These are phyloP conservation scores for Callipepla californica DNA, from an alignment of 2,113 vertebrate genomes.

Conservation along the genomic window DNA sequence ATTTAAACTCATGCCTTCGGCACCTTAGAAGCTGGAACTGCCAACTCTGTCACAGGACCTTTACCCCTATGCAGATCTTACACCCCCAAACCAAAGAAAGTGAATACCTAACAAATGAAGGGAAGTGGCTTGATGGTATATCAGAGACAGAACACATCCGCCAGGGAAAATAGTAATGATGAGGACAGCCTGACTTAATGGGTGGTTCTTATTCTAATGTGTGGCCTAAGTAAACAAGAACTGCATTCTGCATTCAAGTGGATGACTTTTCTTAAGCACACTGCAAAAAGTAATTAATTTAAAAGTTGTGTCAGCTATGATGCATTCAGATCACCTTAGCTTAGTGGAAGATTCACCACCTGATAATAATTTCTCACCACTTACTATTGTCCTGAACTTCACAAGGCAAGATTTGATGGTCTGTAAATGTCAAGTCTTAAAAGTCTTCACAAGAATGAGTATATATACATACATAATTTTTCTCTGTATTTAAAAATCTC, in stretches of 20 bases:
- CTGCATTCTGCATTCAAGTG: neutral
- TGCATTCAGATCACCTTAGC: neutral
- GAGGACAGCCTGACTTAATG: fast-evolving
- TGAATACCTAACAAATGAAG: neutral
- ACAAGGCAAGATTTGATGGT: neutral
- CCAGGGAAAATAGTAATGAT: neutral
- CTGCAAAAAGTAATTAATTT: neutral
- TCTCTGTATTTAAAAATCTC: neutral
- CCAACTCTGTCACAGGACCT: neutral
- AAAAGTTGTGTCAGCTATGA: neutral
- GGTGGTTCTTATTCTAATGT: neutral
- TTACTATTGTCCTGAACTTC: neutral
- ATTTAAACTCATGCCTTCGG: neutral
- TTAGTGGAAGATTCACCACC: neutral
- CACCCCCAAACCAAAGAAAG: neutral
- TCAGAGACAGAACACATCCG: neutral
- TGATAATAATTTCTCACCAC: neutral
- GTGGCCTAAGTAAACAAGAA: neutral
- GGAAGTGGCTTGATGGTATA: neutral
- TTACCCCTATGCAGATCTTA: neutral
- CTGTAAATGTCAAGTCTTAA: neutral
- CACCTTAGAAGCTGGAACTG: neutral
- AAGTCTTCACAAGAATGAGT: neutral
- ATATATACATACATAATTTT: neutral
- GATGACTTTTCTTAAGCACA: neutral